These are phyloP conservation scores for Clepsis dumicolana DNA, from an alignment of 2,888 invertebrate species.

Conservation along the genomic window DNA sequence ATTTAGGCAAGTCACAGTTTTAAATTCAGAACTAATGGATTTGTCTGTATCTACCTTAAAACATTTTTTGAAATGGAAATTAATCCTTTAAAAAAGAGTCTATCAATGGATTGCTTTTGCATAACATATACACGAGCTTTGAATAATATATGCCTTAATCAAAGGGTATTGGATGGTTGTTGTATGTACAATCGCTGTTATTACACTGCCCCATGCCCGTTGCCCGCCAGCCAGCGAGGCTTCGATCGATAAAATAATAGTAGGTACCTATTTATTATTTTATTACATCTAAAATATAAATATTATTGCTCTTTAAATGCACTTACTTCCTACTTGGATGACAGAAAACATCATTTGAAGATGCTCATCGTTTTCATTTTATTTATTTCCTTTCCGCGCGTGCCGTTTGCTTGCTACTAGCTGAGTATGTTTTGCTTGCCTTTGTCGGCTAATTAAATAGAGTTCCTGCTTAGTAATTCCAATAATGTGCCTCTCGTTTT, in stretches of 20 bases:
- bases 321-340: too few relatives aligned
- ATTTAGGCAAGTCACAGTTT: not conserved
- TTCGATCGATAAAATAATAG: conserved; percentile 8
- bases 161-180: conserved; percentile 5
- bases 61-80: not conserved
- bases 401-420: too few relatives aligned
- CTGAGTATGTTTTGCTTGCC: not conserved
- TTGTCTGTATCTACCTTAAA: not conserved
- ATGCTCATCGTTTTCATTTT: too few relatives aligned
- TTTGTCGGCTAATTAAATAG: not conserved
- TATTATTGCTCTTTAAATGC: too few relatives aligned
- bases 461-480: not conserved
- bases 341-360: too few relatives aligned
- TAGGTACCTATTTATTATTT: not conserved
- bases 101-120: conserved; percentile 16
- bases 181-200: not conserved
- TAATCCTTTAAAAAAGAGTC: not conserved
- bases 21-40: not conserved
- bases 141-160: conserved; percentile 37
- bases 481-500: not conserved
- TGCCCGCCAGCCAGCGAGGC: not conserved
- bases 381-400: too few relatives aligned
- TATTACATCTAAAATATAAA: too few relatives aligned
- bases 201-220: not conserved
- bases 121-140: conserved; percentile 4